phyloP scores from a whole-genome alignment of 1,140 invertebrate genomes.

The Meloidogyne hapla region DNA sequence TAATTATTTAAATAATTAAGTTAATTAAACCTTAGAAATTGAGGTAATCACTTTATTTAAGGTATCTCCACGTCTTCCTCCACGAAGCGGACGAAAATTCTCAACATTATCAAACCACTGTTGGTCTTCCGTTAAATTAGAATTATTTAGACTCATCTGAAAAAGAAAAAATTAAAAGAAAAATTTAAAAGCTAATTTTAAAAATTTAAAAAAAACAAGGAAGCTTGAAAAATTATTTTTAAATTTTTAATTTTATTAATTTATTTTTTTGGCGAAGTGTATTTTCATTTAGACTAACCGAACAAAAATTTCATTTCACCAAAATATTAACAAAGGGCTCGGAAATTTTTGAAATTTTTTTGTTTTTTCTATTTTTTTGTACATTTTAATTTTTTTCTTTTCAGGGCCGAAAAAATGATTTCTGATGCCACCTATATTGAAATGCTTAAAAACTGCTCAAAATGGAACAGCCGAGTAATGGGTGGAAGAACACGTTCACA shows the following conservation, averaged over 20 bases:
- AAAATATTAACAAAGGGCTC: no score
- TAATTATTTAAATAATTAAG: neutral
- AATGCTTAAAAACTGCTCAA: slow-evolving; percentile 58
- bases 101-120: slow-evolving; percentile 53
- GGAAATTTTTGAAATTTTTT: no score
- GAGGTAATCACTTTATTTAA: slow-evolving; percentile 31
- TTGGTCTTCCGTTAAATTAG: slow-evolving; percentile 15
- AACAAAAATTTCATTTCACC: no score
- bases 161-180: no score
- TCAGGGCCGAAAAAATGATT: slow-evolving; percentile 45
- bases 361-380: no score
- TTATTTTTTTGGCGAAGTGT: no score
- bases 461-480: slow-evolving; percentile 56
- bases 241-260: no score
- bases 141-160: no score
- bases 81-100: slow-evolving; percentile 40
- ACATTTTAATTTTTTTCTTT: neutral
- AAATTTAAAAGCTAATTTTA: no score
- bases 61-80: slow-evolving; percentile 43
- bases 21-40: neutral
- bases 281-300: no score
- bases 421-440: slow-evolving; percentile 56
- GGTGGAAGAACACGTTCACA: slow-evolving; percentile 40
- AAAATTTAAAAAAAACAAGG: no score
- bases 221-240: no score